Evolutionary conservation across 1,140 invertebrate species (phyloP), one percentile per base, ranked within the genome.

Genomic region (Ips nitidus): DNA sequence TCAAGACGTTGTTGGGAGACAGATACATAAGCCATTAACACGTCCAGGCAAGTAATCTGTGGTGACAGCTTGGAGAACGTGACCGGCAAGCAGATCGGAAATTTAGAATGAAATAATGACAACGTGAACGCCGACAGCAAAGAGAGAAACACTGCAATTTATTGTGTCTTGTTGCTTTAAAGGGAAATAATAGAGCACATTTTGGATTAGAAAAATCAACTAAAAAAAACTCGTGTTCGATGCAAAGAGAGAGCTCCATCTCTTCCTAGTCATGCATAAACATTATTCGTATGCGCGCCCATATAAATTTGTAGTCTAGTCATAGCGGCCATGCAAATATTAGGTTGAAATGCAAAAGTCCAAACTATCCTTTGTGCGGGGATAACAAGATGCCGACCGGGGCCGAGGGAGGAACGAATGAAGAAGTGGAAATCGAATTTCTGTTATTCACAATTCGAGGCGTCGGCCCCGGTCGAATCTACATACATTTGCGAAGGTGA

Each of bases 381-480:
- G 73, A 73, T 76, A 76, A 76, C 75, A 76, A 75, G 74, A 69
- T 62, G 58, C 59, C 39, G 39, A n/a, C n/a, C 38, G 22, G 63
- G 57, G 64, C 40, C 62, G 42, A 41, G 39, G 63, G 66, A 57
- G 70, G 41, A 50, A 56, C 72, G 73, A 74, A 73, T 72, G 76
- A 77, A 77, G 76, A 76, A 77, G 75, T 76, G 73, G 55, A 78
- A 78, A 78, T 78, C 75, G 75, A 78, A 78, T 78, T 78, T 77
- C 73, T 73, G 72, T 75, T 76, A 76, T 75, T 78, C 75, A 76
- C 72, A 76, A 78, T 78, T 78, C 76, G 47, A 61, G 43, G 69
- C 73, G 64, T 58, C 67, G 71, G 61, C 52, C 59, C 66, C 67
- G 71, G 47, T 52, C 70, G 72, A 78, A 78, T 78, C 77, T 78